phyloP scores from a whole-genome alignment of 2,797 vertebrate species.

The Brachyalestes nurse region DNA sequence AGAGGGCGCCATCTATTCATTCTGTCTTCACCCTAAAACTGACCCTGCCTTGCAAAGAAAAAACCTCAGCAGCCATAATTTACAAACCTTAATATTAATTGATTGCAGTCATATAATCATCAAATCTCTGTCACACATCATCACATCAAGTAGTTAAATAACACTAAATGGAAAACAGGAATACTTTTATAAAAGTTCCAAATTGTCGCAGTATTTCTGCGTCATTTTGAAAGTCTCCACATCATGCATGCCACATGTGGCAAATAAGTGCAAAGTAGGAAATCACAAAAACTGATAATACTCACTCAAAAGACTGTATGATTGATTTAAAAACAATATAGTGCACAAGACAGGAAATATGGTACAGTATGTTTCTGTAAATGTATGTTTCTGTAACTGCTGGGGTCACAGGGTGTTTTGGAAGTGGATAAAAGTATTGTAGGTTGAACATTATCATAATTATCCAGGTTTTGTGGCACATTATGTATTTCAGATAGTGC shows the following conservation, averaged over 20 bases:
- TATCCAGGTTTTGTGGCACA: neutral
- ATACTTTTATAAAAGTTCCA: neutral
- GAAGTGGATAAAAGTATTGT: neutral
- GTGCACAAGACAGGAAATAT: neutral
- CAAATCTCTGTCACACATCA: neutral
- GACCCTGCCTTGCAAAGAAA: neutral
- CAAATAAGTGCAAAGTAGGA: neutral
- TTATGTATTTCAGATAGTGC: too few relatives aligned
- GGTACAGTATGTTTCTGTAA: neutral
- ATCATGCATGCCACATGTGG: neutral
- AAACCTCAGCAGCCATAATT: slow-evolving; percentile 9
- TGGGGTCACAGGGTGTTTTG: neutral
- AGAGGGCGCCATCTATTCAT: slow-evolving; percentile 37
- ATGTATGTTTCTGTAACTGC: neutral
- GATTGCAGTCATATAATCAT: neutral
- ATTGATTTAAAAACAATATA: too few relatives aligned
- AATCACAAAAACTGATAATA: neutral
- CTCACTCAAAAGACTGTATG: neutral
- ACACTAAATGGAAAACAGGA: neutral
- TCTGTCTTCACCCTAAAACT: neutral
- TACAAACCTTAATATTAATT: neutral
- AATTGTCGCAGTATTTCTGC: too few relatives aligned
- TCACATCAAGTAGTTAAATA: neutral
- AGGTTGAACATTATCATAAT: neutral
- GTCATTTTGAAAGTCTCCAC: neutral